Base-by-base conservation (phyloP, 64 coral and sea anemone genomes). In the Exaiptasia diaphana region DNA sequence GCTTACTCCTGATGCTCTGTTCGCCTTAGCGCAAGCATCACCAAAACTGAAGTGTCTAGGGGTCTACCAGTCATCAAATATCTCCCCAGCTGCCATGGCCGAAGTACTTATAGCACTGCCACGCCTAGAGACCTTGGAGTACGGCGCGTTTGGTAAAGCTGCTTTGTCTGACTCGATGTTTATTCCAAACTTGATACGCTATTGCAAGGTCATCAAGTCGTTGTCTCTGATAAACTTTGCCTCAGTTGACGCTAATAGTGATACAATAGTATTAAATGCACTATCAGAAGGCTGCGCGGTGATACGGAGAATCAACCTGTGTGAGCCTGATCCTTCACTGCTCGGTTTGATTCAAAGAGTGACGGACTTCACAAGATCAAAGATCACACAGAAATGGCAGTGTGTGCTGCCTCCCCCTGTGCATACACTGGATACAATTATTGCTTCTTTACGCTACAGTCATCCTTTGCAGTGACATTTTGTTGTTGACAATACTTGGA, bases 61-160 rank as follows among this genome's bases (percentile, higher is more conserved):
- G 26, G 90, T 99, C 1, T 99, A 99, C 50, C 95, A 99, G 45
- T 99, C 95, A 28, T 99, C 95, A 0, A 92, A 88, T 31, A 99
- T 99, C 61, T 93, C 88, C 35, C 82, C 89, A 0, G 62, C 83
- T 0, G 95, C 95, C 28, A 99, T 99, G 95, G 89, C 95, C 3
- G 86, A 99, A 11, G 80, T 99, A 17, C 53, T 99, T 18, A 68
- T 83, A 39, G 81, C 78, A 25, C 50, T 99, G 12, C 81, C 95
- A n/a, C 82, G 82, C 36, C 68, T 99, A 14, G 89, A 99, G 54
- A 78, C 93, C 41, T 58, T 99, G 21, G 95, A 99, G 77, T 99
- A 93, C 52, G 95, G 95, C 27, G 95, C 95, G 21, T 99, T 99
- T 62, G 95, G 95, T n/a, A 99, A 99, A 54, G 95, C 95, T 4